A percentile compares a stretch with the other conserved stretches of the same genome.
Evolutionary conservation across 2,113 vertebrate species (phyloP).

Genomic region (Aldabrachelys gigantea): DNA sequence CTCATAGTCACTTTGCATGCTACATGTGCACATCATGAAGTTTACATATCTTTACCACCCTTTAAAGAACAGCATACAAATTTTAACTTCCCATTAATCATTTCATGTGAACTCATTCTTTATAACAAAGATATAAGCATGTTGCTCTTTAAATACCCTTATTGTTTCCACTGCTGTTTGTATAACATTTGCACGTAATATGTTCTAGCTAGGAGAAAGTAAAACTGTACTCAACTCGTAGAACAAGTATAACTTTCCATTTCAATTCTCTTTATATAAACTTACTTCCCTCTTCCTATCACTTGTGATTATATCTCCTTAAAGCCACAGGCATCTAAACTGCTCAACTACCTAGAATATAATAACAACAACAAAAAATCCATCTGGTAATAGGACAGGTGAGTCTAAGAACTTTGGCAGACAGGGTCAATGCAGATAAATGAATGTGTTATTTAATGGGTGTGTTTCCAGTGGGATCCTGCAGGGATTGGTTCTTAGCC

Average conservation of each 20-base stretch:
- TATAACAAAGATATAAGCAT: constrained; percentile 4
- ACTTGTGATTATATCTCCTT: not conserved
- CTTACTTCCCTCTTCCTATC: not conserved
- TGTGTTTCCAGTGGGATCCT: not conserved
- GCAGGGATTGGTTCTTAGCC: not conserved
- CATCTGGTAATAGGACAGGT: not conserved
- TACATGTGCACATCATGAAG: constrained; percentile 65
- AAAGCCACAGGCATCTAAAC: not conserved
- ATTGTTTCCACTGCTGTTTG: constrained; percentile 25
- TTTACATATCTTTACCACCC: constrained; percentile 71
- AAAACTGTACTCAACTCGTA: not conserved
- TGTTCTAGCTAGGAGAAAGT: not conserved
- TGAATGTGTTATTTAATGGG: not conserved
- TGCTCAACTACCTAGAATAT: not conserved
- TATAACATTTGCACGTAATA: constrained; percentile 31
- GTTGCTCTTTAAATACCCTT: constrained; percentile 46
- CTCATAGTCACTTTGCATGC: not conserved
- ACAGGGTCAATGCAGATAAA: not conserved
- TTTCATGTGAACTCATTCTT: constrained; percentile 48
- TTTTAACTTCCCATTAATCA: constrained; percentile 50
- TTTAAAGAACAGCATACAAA: constrained; percentile 66
- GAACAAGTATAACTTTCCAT: not conserved
- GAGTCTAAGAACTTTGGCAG: not conserved
- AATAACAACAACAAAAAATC: not conserved
- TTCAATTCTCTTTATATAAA: not conserved